Evolutionary conservation across 2,888 invertebrate species (phyloP), one percentile per base, ranked within the genome.

Genomic region (Zygaena filipendulae): DNA sequence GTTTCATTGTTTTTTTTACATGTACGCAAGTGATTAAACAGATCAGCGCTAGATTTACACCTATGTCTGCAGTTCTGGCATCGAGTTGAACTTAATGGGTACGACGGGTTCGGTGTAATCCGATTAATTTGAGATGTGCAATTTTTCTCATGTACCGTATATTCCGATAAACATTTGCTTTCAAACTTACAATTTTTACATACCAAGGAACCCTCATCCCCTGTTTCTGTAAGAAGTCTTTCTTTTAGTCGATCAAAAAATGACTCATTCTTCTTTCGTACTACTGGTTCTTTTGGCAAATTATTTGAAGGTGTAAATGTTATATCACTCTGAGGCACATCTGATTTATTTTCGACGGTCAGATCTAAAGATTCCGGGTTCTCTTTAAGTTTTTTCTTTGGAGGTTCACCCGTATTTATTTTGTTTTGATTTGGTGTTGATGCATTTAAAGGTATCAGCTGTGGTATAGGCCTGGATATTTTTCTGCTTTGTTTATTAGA

Each of bases 41-140:
- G 79, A 67, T 92, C 93, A 3, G 86, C 83, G 44, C 90, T 91
- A 13, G 90, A 91, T 69, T 93, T 93, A 64, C 92, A 94, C 35
- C 92, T 83, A 59, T 91, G 92, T 39, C 92, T 84, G 59, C 94
- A 94, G 56, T 88, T 87, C 62, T 92, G 92, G 58, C 94, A 94
- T 33, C 93, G 83, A 26, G 91, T 89, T 8, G 91, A 90, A 38
- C 87, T 85, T 47, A 81, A 61, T 23, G 80, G 59, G 35, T 71
- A 67, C 18, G 79, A 50, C 4, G 81, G 58, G 39, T 62, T 75
- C 23, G 64, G 38, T 27, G 56, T 46, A 21, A 54, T 46, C 33
- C 67, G 58, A 54, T 77, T 83, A 21, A 79, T 49, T 19, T 79
- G 63, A 34, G 69, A 59, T 36, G 82, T 81, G 49, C 87, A 90